Conservation (phyloP, 2,888 invertebrate genomes). For the Gisinianus flammeolus region DNA sequence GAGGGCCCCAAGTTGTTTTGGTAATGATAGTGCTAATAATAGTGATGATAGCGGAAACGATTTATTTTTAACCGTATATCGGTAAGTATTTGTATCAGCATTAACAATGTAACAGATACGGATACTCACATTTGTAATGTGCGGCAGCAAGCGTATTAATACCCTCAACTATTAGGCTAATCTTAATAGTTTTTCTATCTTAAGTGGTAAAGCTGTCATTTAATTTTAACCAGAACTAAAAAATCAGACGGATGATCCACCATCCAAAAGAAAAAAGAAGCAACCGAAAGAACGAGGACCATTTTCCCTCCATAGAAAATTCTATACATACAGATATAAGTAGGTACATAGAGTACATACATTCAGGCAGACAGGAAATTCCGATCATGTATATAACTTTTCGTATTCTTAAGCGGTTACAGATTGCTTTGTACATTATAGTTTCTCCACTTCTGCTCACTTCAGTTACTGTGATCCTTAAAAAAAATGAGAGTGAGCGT, state of each 20-base stretch:
- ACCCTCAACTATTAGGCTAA: constrained; percentile 27
- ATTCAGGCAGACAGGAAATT: not conserved
- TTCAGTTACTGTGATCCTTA: not conserved
- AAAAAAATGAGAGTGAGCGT: constrained; percentile 22
- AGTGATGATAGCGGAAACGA: constrained; percentile 42
- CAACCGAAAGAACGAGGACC: not conserved
- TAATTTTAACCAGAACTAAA: constrained; percentile 11
- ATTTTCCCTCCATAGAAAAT: not conserved
- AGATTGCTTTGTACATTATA: too few relatives aligned
- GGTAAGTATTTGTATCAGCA: too few relatives aligned
- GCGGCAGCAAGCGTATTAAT: not conserved
- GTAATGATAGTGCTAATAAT: constrained; percentile 44
- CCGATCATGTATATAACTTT: not conserved
- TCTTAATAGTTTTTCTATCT: constrained; percentile 34
- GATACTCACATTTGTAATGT: not conserved
- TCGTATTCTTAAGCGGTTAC: not conserved
- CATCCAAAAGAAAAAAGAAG: not conserved
- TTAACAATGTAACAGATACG: not conserved
- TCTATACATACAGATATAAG: not conserved
- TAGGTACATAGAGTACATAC: not conserved
- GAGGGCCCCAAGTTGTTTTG: not conserved
- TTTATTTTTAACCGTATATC: not conserved
- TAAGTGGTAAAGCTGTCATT: constrained; percentile 24
- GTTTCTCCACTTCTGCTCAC: not conserved
- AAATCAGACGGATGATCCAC: not conserved